These are phyloP conservation scores for Climacteris rufus DNA, from an alignment of 2,113 vertebrate species.

Conservation along the genomic window DNA sequence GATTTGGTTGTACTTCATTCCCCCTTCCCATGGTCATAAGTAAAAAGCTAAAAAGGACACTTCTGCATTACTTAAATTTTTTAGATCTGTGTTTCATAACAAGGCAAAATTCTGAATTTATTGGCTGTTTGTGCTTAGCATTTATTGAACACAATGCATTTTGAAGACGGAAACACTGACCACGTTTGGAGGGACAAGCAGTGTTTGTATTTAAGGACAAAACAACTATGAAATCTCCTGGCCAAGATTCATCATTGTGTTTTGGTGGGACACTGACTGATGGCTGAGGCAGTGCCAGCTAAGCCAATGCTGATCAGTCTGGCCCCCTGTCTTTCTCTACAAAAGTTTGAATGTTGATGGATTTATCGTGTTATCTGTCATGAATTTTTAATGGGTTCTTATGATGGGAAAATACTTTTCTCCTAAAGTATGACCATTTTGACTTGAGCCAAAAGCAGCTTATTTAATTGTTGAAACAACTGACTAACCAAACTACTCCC, in stretches of 20 bases:
- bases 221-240: background rate
- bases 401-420: background rate
- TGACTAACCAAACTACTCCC: background rate
- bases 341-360: background rate
- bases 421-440: background rate
- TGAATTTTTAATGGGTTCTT: background rate
- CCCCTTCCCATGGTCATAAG: background rate
- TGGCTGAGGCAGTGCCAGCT: background rate
- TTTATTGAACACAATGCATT: background rate
- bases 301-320: background rate
- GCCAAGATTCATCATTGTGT: background rate
- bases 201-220: background rate
- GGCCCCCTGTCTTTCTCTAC: background rate
- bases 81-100: background rate
- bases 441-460: background rate
- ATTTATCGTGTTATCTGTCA: background rate
- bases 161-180: background rate
- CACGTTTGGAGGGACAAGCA: background rate
- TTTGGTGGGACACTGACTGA: background rate
- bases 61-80: background rate
- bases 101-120: background rate
- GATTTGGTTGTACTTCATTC: background rate
- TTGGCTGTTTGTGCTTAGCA: background rate
- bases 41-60: background rate
- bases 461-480: background rate